These are phyloP conservation scores for Episyrphus balteatus DNA, from an alignment of 1,140 invertebrate genomes.

Conservation along the genomic window DNA sequence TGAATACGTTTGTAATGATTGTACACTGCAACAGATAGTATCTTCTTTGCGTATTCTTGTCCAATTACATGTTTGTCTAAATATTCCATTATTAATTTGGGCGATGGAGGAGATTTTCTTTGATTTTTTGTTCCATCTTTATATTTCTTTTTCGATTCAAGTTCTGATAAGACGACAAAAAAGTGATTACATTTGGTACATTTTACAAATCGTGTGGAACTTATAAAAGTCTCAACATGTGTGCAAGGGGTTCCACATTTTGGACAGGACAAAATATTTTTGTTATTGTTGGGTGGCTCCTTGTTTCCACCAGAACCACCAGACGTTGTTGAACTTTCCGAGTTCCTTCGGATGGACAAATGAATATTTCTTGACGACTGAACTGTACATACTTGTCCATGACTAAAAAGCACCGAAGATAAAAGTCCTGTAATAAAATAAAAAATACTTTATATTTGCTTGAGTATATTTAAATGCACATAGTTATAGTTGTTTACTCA, in stretches of 20 bases:
- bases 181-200: slow-evolving; percentile 98
- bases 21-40: slow-evolving; percentile 96
- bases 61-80: slow-evolving; percentile 95
- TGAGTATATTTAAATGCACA: too few species aligned
- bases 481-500: too few species aligned
- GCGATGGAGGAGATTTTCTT: slow-evolving; percentile 74
- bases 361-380: too few species aligned
- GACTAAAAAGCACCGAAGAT: too few species aligned
- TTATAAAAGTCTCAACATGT: slow-evolving; percentile 93
- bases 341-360: too few species aligned
- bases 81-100: slow-evolving; percentile 94
- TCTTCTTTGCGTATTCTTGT: slow-evolving; percentile 95
- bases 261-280: slow-evolving; percentile 65
- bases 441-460: too few species aligned
- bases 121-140: slow-evolving; percentile 65
- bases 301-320: too few species aligned
- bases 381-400: too few species aligned
- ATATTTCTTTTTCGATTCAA: slow-evolving; percentile 72
- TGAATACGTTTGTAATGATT: slow-evolving; percentile 98
- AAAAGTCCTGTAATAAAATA: too few species aligned
- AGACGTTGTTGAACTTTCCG: too few species aligned
- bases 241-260: slow-evolving; percentile 94
- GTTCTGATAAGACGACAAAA: slow-evolving; percentile 91
- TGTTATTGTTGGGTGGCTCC: slow-evolving; percentile 22
- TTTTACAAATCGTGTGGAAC: slow-evolving; percentile 92